These are phyloP conservation scores for Erebia epiphron DNA, from an alignment of 2,888 invertebrate species.

Conservation along the genomic window DNA sequence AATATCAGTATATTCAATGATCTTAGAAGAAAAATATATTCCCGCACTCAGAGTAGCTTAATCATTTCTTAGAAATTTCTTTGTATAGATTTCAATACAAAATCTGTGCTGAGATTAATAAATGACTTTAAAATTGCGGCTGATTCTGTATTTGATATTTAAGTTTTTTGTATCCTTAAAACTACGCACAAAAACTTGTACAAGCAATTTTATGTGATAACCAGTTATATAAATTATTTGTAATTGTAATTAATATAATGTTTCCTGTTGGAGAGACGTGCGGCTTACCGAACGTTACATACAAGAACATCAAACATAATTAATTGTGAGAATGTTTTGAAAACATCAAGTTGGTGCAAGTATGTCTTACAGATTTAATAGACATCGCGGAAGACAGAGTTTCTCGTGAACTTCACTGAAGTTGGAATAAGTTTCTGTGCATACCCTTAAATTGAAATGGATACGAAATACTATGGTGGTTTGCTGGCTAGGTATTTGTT, in stretches of 20 bases:
- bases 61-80: no score
- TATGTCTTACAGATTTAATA: slow-evolving; percentile 71
- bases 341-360: slow-evolving; percentile 44
- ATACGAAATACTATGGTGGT: slow-evolving; percentile 64
- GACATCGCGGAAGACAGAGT: slow-evolving; percentile 73
- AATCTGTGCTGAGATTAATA: no score
- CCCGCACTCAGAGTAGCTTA: no score
- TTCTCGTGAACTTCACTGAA: slow-evolving; percentile 71
- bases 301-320: slow-evolving; percentile 37
- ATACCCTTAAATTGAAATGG: slow-evolving; percentile 76
- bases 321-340: slow-evolving; percentile 44
- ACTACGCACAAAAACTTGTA: background rate
- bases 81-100: no score
- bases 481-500: slow-evolving; percentile 54
- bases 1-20: no score
- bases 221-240: slow-evolving; percentile 1
- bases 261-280: slow-evolving; percentile 31
- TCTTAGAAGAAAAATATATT: no score
- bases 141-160: no score
- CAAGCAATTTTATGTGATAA: slow-evolving; percentile 2
- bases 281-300: slow-evolving; percentile 31
- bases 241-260: slow-evolving; percentile 29
- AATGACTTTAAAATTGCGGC: no score
- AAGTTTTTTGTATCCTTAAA: no score
- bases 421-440: slow-evolving; percentile 71